phyloP scores from a whole-genome alignment of 2,797 vertebrate genomes.

The Enteromius argenteus region DNA sequence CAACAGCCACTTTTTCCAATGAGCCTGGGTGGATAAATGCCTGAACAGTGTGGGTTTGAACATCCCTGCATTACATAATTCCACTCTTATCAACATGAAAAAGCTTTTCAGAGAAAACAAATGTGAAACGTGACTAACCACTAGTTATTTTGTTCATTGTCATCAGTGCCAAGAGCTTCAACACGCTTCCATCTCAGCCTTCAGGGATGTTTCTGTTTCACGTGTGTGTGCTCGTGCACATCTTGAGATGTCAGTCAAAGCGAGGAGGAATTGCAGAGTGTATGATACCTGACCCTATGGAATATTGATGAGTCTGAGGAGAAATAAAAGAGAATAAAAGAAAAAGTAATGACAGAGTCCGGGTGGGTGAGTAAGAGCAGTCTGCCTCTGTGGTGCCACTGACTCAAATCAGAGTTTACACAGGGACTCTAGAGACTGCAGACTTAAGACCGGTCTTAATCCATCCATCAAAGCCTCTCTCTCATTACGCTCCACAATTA shows the following conservation, averaged over 20 bases:
- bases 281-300: slow-evolving; percentile 48
- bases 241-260: slow-evolving; percentile 34
- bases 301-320: slow-evolving; percentile 59
- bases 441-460: slow-evolving; percentile 53
- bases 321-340: slow-evolving; percentile 49
- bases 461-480: slow-evolving; percentile 53
- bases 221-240: slow-evolving; percentile 21
- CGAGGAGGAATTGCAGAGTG: slow-evolving; percentile 25
- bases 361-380: slow-evolving; percentile 42
- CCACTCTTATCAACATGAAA: slow-evolving; percentile 25
- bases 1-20: not conserved
- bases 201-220: slow-evolving; percentile 8
- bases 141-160: slow-evolving; percentile 19
- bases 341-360: slow-evolving; percentile 49
- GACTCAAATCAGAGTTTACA: slow-evolving; percentile 55
- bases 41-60: not conserved
- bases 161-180: not conserved
- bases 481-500: slow-evolving; percentile 55
- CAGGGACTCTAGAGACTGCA: slow-evolving; percentile 49
- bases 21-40: not conserved
- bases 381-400: slow-evolving; percentile 47
- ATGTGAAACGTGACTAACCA: slow-evolving; percentile 21
- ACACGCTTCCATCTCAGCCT: not conserved
- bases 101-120: slow-evolving; percentile 39
- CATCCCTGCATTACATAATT: slow-evolving; percentile 24